A percentile compares a stretch with the other conserved stretches of the same genome.
These are phyloP conservation scores for Sinodicranocentrus sp. DNA, from an alignment of 2,888 invertebrate species.

Conservation along the genomic window DNA sequence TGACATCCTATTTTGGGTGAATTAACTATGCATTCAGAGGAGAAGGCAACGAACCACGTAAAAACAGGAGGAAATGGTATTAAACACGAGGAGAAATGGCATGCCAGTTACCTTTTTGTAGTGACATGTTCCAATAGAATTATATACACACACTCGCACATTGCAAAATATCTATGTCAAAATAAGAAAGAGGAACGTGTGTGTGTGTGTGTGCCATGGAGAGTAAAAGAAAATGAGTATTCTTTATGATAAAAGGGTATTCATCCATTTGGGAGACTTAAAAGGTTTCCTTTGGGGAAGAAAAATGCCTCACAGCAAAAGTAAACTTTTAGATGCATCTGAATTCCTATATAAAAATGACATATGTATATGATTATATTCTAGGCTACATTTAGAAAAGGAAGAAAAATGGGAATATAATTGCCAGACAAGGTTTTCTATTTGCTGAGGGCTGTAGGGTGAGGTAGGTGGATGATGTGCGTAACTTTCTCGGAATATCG, in stretches of 20 bases:
- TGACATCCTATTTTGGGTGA: slow-evolving; percentile 56
- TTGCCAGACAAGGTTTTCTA: too few species aligned
- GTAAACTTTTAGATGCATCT: too few species aligned
- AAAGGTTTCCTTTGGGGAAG: neutral
- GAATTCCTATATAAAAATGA: too few species aligned
- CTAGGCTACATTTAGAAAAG: too few species aligned
- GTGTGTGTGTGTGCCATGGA: neutral
- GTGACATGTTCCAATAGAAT: too few species aligned
- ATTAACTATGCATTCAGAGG: neutral
- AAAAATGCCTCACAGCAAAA: too few species aligned
- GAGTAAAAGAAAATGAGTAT: neutral
- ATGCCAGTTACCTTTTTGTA: too few species aligned
- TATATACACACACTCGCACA: neutral
- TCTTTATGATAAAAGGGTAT: neutral
- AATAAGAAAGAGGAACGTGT: neutral
- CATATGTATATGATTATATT: too few species aligned
- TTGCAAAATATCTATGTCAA: neutral
- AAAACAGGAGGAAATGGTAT: neutral
- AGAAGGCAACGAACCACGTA: neutral
- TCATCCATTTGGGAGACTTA: neutral
- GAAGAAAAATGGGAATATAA: neutral
- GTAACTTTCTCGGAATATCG: too few species aligned
- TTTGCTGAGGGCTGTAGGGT: too few species aligned
- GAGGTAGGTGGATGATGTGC: too few species aligned
- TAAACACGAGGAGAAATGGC: neutral